Evolutionary conservation across 2,888 invertebrate species (phyloP), one percentile per base, ranked within the genome.

Genomic region (Papilio protenor): DNA sequence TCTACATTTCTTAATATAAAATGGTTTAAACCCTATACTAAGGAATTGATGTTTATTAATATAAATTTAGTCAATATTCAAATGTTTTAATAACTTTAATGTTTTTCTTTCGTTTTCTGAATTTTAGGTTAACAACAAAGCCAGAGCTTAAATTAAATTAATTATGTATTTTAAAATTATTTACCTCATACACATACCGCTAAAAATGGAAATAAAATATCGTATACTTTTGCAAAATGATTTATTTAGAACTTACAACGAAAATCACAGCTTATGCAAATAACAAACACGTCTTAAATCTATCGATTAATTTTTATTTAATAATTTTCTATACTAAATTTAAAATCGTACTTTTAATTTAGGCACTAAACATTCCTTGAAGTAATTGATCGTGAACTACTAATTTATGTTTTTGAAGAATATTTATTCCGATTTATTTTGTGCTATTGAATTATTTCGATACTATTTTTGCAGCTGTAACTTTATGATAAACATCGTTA

Each of bases 211-310:
- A 52, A 33, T 40, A 55, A 73, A 57, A 21, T 8, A 21, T 8
- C 8, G 6, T 45, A 1, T 33, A 33, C 16, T 33, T 59, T 59
- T 76, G 76, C 72, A 52, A 27, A 76, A 61, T 49, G 33, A 76
- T 76, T 76, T 70, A 70, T 49, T 52, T 47, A 52, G 12, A 57
- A 74, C 77, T 74, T 70, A 61, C 5, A 74, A 77, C 23, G 47
- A 70, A 66, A 74, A 77, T 77, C 77, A 77, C 77, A 77, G 70
- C 59, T 73, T 73, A 77, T 11, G 21, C 23, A 73, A 73, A 33
- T 57, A 57, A 73, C 57, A 57, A 33, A 71, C 59, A 75, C 59
- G 14, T 72, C 70, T 70, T 75, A 77, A 74, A 61, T 69, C 21
- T 73, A 73, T 33, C 57, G 33, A 23, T 57, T 57, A 45, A 59